These are phyloP conservation scores for Diploptera punctata DNA, from an alignment of 2,888 invertebrate species.

Conservation along the genomic window DNA sequence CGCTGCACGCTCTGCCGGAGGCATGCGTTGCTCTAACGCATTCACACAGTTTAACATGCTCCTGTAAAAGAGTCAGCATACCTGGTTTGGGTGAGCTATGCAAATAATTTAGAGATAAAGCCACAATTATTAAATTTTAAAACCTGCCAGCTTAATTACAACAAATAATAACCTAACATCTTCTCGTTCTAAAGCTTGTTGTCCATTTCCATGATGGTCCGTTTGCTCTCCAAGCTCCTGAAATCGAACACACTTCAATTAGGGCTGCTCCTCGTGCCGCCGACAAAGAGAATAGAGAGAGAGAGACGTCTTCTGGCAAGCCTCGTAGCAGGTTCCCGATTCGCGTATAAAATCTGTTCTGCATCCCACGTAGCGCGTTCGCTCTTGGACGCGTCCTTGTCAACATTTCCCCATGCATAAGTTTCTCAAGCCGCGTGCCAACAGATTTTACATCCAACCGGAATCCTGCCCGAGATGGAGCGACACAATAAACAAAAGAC, in stretches of 20 bases:
- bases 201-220: constrained; percentile 41
- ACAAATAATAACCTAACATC: constrained; percentile 12
- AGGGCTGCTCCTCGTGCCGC: constrained; percentile 30
- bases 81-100: constrained; percentile 60
- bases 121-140: too few relatives aligned
- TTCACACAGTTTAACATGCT: constrained; percentile 97
- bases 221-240: constrained; percentile 44
- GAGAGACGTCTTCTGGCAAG: constrained; percentile 31
- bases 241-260: constrained; percentile 44
- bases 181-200: constrained; percentile 36
- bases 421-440: constrained; percentile 37
- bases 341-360: constrained; percentile 41
- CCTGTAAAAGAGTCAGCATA: constrained; percentile 69
- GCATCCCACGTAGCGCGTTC: constrained; percentile 27
- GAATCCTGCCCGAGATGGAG: constrained; percentile 43
- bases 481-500: constrained; percentile 9
- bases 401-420: constrained; percentile 45
- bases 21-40: constrained; percentile 89
- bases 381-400: constrained; percentile 46
- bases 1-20: constrained; percentile 79
- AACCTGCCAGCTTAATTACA: constrained; percentile 11
- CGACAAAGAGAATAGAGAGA: too few relatives aligned
- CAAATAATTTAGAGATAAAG: constrained; percentile 42
- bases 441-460: constrained; percentile 44
- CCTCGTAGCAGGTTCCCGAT: constrained; percentile 42